Evolutionary conservation across 2,797 vertebrate genomes (phyloP), one percentile per base, ranked within the genome.

Genomic region (Valencia hispanica): DNA sequence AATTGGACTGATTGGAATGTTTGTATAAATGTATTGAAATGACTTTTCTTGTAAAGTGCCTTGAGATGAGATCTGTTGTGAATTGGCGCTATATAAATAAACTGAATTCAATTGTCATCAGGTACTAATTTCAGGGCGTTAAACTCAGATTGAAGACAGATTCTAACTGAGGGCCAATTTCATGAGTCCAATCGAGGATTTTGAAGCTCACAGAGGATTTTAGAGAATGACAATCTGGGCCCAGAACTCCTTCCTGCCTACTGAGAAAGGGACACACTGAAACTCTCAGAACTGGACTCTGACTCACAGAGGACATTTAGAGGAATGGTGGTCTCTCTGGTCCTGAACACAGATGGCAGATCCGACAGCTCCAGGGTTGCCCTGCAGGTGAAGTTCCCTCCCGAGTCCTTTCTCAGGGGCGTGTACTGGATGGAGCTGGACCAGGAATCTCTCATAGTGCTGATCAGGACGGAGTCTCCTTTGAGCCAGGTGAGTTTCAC

Each of bases 401-500:
- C 89, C 0, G 73, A 63, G 70, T 94, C 82, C 18, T 22, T 68
- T 0, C 10, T 50, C 57, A 18, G 39, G 5, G 94, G 87, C 0
- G 0, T 70, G 78, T 85, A 91, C 5, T 0, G 5, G 22, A 91
- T 41, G 0, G 41, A 53, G 18, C 25, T 25, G 0, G 32, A 73
- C 1, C 34, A 79, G 8, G n/a, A 5, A 8, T 85, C 70, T 22
- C 70, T 83, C 0, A 22, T 12, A 0, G 15, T 5, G n/a, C 8
- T 81, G 1, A 78, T 0, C 74, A 95, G 15, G 10, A 80, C 1
- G 0, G 3, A 0, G 0, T 73, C 80, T 0, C 85, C 95, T 53
- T 89, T 86, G 71, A 91, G 66, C 90, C 97, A 93, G 6, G 89
- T 1, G 11, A 98, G 70, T 69, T 68, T 87, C 81, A 97, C 74